Evolutionary conservation across 2,797 vertebrate genomes (phyloP), one percentile per base, ranked within the genome.

Genomic region (Argya squamiceps): DNA sequence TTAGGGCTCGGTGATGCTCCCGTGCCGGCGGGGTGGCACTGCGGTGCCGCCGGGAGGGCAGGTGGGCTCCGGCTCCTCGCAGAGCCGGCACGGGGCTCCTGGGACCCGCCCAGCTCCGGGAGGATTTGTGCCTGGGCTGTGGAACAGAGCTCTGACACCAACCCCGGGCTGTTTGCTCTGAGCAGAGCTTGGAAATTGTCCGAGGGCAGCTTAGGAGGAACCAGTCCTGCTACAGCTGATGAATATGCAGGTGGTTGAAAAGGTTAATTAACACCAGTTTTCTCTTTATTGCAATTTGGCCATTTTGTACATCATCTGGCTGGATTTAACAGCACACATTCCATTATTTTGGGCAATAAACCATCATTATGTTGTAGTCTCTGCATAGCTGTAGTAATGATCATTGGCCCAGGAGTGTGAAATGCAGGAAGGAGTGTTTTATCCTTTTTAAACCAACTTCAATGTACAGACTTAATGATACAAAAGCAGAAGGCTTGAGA

Each of bases 11-110:
- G 7, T 26, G 65, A 3, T 21, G 56, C 29, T 29, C 3, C 50
- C 1, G 12, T 36, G 44, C 49, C 60, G 8, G 47, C 0, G 0
- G n/a, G 2, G 22, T 27, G 70, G 65, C 11, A 1, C 10, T 12
- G 73, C 0, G 0, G 27, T 10, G 29, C 15, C 0, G 1, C 65
- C 8, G 34, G 60, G 47, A 39, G 43, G 0, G 26, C 50, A 1
- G 44, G 0, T 15, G 50, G 15, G 15, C 1, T 8, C 0, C 0
- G 0, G 19, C 6, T 32, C 26, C 27, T 39, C 19, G 53, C 46
- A 5, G 20, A 34, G 9, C 29, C 4, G 3, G 0, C 23, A 5
- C 7, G 6, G 71, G 26, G 64, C 34, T 56, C 21, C 63, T 3
- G n/a, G 3, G 11, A 12, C 27, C 41, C 69, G 63, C 24, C 0